A percentile compares a stretch with the other conserved stretches of the same genome.
Conservation (phyloP, 30 jellyfish, hydroid and myxozoan species). For the Aurelia coerulea region DNA sequence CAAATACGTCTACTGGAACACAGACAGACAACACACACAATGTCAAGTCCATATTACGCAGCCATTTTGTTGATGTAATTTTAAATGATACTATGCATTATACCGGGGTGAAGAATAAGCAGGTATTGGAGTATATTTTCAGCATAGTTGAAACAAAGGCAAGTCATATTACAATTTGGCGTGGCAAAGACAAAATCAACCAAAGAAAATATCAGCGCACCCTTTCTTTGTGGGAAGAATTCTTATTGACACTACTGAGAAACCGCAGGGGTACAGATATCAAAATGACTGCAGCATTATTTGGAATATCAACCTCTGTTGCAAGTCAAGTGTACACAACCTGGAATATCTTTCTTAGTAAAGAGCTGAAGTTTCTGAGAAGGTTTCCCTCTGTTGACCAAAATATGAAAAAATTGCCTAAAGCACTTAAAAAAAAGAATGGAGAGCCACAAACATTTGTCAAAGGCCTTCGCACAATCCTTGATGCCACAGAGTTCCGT, state of each 20-base stretch:
- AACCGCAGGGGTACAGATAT: not conserved
- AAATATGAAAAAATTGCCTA: conserved; percentile 21
- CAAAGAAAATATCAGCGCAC: not conserved
- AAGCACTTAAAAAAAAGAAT: conserved; percentile 9
- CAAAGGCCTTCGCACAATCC: conserved; percentile 16
- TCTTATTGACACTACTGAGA: not conserved
- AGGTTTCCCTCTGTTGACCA: conserved; percentile 18
- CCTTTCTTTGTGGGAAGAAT: conserved; percentile 13
- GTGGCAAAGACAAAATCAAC: not conserved
- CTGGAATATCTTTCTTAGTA: conserved; percentile 10
- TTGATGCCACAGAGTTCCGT: conserved; percentile 26
- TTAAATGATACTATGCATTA: no score
- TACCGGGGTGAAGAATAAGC: no score
- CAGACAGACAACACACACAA: no score
- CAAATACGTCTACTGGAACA: no score
- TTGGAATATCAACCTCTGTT: not conserved
- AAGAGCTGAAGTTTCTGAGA: conserved; percentile 13
- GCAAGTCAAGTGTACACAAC: conserved; percentile 7
- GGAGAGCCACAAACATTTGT: conserved; percentile 30
- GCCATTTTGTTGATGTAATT: no score
- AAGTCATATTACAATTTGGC: no score
- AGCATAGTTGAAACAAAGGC: no score
- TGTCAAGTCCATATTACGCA: no score
- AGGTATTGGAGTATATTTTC: no score
- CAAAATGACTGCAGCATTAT: conserved; percentile 14